phyloP scores from a whole-genome alignment of 2,113 vertebrate genomes.

The Sminthopsis crassicaudata region DNA sequence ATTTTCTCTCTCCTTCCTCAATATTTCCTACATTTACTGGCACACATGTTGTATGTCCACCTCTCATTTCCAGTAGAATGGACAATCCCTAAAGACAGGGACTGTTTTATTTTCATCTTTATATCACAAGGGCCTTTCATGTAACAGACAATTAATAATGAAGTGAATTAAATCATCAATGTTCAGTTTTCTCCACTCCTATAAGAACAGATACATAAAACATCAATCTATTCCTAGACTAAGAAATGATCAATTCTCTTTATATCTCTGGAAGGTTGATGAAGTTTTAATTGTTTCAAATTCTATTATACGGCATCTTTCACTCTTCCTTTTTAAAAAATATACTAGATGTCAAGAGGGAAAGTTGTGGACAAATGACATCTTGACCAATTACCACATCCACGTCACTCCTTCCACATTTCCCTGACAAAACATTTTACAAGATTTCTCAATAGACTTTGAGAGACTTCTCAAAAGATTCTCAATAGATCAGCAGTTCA shows the following conservation, averaged over 20 bases:
- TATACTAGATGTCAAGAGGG: not conserved
- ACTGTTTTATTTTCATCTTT: not conserved
- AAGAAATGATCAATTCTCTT: constrained; percentile 18
- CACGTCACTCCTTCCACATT: not conserved
- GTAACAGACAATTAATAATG: not conserved
- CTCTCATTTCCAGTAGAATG: not conserved
- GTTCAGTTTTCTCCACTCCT: not conserved
- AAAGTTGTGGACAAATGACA: not conserved
- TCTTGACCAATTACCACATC: not conserved
- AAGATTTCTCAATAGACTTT: not conserved
- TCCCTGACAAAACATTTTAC: not conserved
- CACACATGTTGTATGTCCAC: not conserved
- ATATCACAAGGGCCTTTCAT: not conserved
- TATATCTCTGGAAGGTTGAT: not conserved
- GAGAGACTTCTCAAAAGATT: not conserved
- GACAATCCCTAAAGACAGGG: not conserved
- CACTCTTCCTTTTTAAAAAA: not conserved
- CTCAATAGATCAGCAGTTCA: not conserved
- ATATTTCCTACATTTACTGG: not conserved
- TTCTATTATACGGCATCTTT: constrained; percentile 8
- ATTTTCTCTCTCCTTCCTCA: not conserved
- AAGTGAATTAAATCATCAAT: not conserved
- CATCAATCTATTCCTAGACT: not conserved
- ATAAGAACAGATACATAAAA: not conserved
- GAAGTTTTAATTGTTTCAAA: constrained; percentile 16